Evolutionary conservation across 1,140 invertebrate species (phyloP).

Genomic region (Lysiphlebus fabarum): DNA sequence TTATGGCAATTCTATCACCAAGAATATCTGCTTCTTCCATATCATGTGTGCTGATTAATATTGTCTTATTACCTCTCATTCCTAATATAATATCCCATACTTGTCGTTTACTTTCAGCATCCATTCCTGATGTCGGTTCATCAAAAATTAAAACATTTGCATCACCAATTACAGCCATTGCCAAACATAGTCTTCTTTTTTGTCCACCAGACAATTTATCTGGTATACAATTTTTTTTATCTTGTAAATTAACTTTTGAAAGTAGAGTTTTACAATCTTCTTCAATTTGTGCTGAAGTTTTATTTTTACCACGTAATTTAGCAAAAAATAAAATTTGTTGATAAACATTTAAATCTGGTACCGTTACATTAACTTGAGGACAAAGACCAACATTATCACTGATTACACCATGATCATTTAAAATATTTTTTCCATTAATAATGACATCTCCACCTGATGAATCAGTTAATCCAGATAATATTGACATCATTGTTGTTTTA

Average conservation of each 20-base stretch:
- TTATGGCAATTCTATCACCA: conserved; percentile 88
- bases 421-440: conserved; percentile 64
- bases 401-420: conserved; percentile 50
- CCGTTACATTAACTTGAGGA: conserved; percentile 93
- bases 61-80: conserved; percentile 67
- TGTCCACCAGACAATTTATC: conserved; percentile 66
- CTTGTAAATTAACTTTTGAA: conserved; percentile 57
- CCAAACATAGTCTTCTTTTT: conserved; percentile 67
- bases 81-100: conserved; percentile 80
- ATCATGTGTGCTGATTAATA: conserved; percentile 93
- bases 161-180: conserved; percentile 63
- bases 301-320: conserved; percentile 47
- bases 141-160: conserved; percentile 72
- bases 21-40: conserved; percentile 97
- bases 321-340: conserved; percentile 89
- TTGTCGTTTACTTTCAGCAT: conserved; percentile 83
- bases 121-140: conserved; percentile 93
- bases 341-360: conserved; percentile 82
- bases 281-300: conserved; percentile 32
- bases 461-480: conserved; percentile 60
- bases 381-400: conserved; percentile 71
- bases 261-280: conserved; percentile 49
- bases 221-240: conserved; percentile 60
- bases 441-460: conserved; percentile 62
- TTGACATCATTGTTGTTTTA: conserved; percentile 76